Percentiles rank a stretch among this genome's conserved stretches.
Conservation (phyloP, 2,888 invertebrate genomes). For the Nycteola revayana region DNA sequence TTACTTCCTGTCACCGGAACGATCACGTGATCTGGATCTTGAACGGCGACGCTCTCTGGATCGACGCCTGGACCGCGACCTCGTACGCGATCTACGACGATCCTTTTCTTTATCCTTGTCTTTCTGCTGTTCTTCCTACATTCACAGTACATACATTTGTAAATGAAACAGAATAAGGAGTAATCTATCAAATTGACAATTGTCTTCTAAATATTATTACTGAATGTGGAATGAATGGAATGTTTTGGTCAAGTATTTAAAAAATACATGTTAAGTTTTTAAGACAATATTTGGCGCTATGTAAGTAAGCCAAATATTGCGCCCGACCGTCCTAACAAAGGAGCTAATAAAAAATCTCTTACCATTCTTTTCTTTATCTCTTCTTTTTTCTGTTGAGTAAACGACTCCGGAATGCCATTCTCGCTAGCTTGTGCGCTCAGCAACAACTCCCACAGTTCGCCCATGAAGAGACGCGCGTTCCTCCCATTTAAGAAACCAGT, state of each 20-base stretch:
- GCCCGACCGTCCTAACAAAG: too few relatives aligned
- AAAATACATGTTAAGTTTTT: too few relatives aligned
- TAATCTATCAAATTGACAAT: too few relatives aligned
- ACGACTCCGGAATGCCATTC: conserved; percentile 96
- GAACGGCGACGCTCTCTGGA: conserved; percentile 65
- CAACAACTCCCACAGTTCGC: conserved; percentile 97
- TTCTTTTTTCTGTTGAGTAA: conserved; percentile 97
- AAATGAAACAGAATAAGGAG: too few relatives aligned
- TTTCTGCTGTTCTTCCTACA: conserved; percentile 69
- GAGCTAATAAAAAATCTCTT: too few relatives aligned
- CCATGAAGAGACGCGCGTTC: conserved; percentile 98
- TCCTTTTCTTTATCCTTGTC: conserved; percentile 90
- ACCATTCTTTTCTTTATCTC: conserved; percentile 95
- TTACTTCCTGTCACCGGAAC: conserved; percentile 71
- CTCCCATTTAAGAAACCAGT: conserved; percentile 99
- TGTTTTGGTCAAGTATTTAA: too few relatives aligned
- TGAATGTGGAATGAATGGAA: too few relatives aligned
- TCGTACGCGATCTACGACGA: conserved; percentile 68
- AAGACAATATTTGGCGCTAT: too few relatives aligned
- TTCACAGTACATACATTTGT: too few relatives aligned
- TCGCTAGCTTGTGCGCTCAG: conserved; percentile 97
- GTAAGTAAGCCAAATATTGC: too few relatives aligned
- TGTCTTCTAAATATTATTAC: too few relatives aligned
- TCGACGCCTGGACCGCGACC: conserved; percentile 65
- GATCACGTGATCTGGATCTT: conserved; percentile 60